Percentiles rank a stretch among this genome's conserved stretches.
Evolutionary conservation across 2,113 vertebrate genomes (phyloP).

Genomic region (Microtus oregoni): DNA sequence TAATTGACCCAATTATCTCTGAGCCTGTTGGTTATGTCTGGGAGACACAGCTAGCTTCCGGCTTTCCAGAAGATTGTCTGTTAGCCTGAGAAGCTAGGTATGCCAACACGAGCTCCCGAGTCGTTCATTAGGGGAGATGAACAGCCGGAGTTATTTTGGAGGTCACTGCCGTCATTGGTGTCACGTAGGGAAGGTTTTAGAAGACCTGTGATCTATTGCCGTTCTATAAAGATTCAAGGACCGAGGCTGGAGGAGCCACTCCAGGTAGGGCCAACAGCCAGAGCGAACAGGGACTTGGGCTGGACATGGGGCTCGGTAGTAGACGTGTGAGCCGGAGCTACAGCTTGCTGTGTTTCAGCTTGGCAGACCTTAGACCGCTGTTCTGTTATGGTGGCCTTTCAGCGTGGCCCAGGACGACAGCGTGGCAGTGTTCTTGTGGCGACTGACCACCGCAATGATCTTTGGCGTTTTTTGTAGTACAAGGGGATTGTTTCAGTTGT

Average conservation of each 20-base stretch:
- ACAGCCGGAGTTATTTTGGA: background rate
- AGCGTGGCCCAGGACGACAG: background rate
- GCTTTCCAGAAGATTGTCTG: background rate
- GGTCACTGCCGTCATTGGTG: background rate
- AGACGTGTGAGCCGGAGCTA: background rate
- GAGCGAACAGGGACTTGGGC: background rate
- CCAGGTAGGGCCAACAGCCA: background rate
- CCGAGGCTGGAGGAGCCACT: background rate
- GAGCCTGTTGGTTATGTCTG: background rate
- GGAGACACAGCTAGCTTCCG: background rate
- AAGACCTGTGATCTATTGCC: background rate
- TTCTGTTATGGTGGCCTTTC: background rate
- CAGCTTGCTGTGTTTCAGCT: background rate
- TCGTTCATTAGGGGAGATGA: background rate
- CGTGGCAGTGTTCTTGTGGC: background rate
- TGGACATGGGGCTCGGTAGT: background rate
- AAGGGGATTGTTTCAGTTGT: constrained; percentile 22
- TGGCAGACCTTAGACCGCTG: background rate
- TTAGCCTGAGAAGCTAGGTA: background rate
- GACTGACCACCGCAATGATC: background rate
- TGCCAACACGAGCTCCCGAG: background rate
- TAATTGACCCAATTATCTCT: background rate
- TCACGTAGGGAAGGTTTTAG: background rate
- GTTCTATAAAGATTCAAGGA: background rate
- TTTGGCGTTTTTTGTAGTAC: constrained; percentile 18